phyloP scores from a whole-genome alignment of 2,113 vertebrate species.

The Nanger granti region DNA sequence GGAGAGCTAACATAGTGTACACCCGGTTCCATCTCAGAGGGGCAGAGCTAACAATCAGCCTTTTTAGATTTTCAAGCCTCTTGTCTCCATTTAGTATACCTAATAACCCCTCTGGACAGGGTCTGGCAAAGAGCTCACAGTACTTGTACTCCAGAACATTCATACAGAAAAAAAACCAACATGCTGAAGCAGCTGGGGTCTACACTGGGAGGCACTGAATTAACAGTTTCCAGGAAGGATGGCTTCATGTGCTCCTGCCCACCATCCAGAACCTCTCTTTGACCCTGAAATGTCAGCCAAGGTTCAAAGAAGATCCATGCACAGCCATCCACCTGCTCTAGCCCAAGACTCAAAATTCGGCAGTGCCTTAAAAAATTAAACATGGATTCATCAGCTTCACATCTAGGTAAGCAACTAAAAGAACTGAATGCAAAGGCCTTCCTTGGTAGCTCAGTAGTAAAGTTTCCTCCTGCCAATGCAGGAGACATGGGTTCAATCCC shows the following conservation, averaged over 20 bases:
- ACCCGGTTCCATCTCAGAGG: too few relatives aligned
- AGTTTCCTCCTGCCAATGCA: background rate
- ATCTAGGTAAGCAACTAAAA: accelerated
- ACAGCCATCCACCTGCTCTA: accelerated
- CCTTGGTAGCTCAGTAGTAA: background rate
- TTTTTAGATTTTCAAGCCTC: background rate
- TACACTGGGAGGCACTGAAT: accelerated
- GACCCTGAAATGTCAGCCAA: background rate
- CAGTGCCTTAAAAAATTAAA: background rate
- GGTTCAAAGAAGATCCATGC: background rate
- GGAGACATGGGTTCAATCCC: background rate
- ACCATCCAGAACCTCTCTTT: accelerated
- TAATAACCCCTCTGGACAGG: background rate
- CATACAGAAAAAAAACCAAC: accelerated
- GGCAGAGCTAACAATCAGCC: background rate
- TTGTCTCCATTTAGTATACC: accelerated
- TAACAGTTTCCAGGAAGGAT: background rate
- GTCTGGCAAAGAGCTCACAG: background rate
- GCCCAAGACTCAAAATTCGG: accelerated
- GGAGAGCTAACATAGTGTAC: accelerated
- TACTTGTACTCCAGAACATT: background rate
- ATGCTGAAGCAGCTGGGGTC: background rate
- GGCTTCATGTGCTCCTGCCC: accelerated
- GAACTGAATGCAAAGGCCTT: accelerated
- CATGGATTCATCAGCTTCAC: accelerated